Evolutionary conservation across 2,888 invertebrate species (phyloP).

Genomic region (Eurytoma californica): DNA sequence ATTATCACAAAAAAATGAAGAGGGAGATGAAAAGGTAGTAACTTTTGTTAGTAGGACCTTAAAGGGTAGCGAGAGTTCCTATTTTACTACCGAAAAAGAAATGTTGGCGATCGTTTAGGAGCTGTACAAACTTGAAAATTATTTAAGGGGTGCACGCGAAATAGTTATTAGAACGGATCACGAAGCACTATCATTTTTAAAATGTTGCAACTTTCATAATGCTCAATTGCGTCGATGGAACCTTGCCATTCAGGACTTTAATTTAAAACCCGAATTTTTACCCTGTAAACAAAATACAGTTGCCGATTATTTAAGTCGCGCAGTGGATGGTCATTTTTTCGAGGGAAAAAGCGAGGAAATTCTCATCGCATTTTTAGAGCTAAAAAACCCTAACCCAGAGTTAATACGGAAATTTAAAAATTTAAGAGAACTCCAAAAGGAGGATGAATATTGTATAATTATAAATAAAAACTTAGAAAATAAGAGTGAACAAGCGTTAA

Average conservation of each 20-base stretch:
- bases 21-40: background rate
- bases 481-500: no score
- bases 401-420: no score
- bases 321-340: no score
- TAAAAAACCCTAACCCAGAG: no score
- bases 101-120: background rate
- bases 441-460: no score
- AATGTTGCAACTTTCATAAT: background rate
- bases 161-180: background rate
- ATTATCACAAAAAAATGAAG: background rate
- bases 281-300: background rate
- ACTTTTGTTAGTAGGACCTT: no score
- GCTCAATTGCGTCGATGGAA: background rate
- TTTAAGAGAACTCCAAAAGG: no score
- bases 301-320: background rate
- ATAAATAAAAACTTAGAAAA: no score
- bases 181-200: background rate
- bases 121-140: background rate
- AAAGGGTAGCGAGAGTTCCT: background rate
- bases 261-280: background rate
- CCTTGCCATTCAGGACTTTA: background rate
- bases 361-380: no score
- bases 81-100: conserved; percentile 2
- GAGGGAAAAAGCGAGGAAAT: no score
- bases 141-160: background rate